phyloP scores from a whole-genome alignment of 2,113 vertebrate genomes.

The Caranx ignobilis region DNA sequence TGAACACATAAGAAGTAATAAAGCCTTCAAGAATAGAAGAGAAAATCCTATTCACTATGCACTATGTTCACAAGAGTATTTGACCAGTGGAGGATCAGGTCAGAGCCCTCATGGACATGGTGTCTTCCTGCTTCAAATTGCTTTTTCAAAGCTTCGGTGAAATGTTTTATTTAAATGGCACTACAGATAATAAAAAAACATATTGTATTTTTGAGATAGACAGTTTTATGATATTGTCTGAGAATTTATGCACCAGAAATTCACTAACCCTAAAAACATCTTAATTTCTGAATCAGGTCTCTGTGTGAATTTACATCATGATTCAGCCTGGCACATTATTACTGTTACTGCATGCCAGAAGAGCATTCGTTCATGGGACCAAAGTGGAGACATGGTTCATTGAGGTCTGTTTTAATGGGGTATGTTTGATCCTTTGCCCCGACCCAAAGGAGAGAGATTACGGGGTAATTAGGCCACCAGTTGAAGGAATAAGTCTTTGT shows the following conservation, averaged over 20 bases:
- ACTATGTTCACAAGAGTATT: not conserved
- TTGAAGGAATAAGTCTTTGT: constrained; percentile 48
- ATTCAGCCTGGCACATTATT: constrained; percentile 52
- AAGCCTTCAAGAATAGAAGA: too few species aligned
- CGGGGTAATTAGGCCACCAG: constrained; percentile 61
- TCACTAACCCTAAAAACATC: not conserved
- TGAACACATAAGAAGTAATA: too few species aligned
- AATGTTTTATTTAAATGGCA: not conserved
- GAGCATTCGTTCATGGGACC: constrained; percentile 37
- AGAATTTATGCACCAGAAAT: not conserved
- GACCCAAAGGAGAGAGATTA: constrained; percentile 62
- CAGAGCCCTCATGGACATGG: not conserved
- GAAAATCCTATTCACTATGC: not conserved
- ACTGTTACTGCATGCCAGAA: constrained; percentile 28
- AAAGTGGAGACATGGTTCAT: constrained; percentile 50
- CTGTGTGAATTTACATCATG: constrained; percentile 32
- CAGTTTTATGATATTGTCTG: not conserved
- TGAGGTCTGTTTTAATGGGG: constrained; percentile 59
- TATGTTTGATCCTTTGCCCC: constrained; percentile 67
- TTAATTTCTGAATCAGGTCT: not conserved
- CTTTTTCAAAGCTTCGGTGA: not conserved
- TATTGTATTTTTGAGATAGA: not conserved
- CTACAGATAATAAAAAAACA: not conserved
- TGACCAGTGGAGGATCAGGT: not conserved
- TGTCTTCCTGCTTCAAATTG: not conserved